Conservation (phyloP, 2,888 invertebrate genomes). For the Ypsolopha scabrella region DNA sequence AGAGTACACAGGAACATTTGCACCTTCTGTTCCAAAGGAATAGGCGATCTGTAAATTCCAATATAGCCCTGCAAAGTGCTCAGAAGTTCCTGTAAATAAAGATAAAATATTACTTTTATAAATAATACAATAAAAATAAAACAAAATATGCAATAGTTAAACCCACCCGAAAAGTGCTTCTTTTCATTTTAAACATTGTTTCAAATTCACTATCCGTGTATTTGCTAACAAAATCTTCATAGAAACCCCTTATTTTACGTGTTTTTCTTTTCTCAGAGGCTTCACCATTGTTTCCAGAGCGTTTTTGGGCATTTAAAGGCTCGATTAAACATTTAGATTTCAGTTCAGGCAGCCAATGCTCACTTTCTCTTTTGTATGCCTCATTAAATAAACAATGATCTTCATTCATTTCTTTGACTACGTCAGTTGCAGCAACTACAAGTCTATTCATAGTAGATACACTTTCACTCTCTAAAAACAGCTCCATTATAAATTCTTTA, state of each 20-base stretch:
- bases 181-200: constrained; percentile 41
- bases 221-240: constrained; percentile 32
- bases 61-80: constrained; percentile 29
- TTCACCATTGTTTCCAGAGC: neutral
- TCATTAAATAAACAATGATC: constrained; percentile 32
- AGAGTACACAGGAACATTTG: constrained; percentile 52
- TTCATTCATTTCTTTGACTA: constrained; percentile 44
- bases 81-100: constrained; percentile 40
- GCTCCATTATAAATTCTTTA: constrained; percentile 43
- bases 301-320: neutral
- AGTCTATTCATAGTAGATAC: constrained; percentile 40
- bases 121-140: neutral
- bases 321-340: neutral
- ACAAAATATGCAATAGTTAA: neutral
- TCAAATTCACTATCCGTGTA: constrained; percentile 40
- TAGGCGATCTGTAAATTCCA: constrained; percentile 24
- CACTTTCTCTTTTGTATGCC: neutral
- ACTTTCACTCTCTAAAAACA: constrained; percentile 49
- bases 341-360: neutral
- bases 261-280: neutral
- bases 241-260: constrained; percentile 23
- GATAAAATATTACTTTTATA: constrained; percentile 1
- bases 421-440: constrained; percentile 42
- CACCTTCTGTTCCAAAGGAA: constrained; percentile 50
- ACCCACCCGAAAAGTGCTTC: constrained; percentile 42